Evolutionary conservation across 2,113 vertebrate species (phyloP), one percentile per base, ranked within the genome.

Genomic region (Salvelinus namaycush): DNA sequence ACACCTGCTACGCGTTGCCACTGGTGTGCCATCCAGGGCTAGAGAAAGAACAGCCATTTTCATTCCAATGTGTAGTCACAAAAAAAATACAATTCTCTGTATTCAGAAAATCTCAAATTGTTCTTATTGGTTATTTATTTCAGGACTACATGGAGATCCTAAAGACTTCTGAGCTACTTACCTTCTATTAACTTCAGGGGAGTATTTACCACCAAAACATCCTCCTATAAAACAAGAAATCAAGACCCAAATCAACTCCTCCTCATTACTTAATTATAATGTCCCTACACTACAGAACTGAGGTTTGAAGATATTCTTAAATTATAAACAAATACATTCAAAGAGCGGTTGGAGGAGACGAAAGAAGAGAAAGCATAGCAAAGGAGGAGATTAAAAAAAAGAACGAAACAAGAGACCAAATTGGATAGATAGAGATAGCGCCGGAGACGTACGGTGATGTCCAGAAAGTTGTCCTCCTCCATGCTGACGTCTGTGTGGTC

Each of bases 1-100:
- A 69, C 86, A 89, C 81, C 88, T 87, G 27, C 81, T 87, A 44
- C 9, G 2, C 73, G 88, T 60, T n/a, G 87, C 77, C 89, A 79
- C 62, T 0, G 77, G 62, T 26, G 62, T 70, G 48, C 69, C n/a
- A 0, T 78, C 80, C 3, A 29, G 18, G 54, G 85, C 90, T 95
- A 60, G 8, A 64, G 44, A 11, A 2, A 20, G 44, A 20, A 11
- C 4, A 20, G n/a, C 59, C 14, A 54, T 62, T 22, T 62, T 62
- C 59, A 8, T 62, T 62, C 51, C 9, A 44, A 54, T 54, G 51
- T 18, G 14, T 54, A 34, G 34, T 34, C 34, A 34, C 31, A 34
- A 6, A 0, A 31, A 1, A 31, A 31, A 31, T 1, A 5, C 5
- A 31, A 31, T 5, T 34, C 31, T 39, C 34, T 39, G 7, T 39